These are phyloP conservation scores for Cremastinae sp. DNA, from an alignment of 2,888 invertebrate species.

Conservation along the genomic window DNA sequence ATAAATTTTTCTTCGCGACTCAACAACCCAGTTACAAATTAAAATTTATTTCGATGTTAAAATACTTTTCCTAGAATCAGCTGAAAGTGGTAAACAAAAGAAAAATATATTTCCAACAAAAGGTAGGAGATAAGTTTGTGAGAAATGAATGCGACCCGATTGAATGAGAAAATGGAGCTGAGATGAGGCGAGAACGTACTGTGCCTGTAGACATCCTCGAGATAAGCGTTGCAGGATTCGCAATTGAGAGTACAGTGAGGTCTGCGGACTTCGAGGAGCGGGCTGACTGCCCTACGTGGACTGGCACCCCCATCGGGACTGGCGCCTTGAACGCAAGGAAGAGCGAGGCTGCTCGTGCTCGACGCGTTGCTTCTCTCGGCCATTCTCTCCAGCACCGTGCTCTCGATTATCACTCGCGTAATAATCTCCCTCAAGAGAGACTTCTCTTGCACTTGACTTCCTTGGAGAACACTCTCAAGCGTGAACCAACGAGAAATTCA, in stretches of 20 bases:
- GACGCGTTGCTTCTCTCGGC: slow-evolving; percentile 75
- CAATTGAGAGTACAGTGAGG: slow-evolving; percentile 89
- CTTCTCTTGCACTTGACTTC: not conserved
- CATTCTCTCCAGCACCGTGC: slow-evolving; percentile 65
- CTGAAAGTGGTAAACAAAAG: too few species aligned
- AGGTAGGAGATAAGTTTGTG: not conserved
- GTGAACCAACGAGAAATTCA: not conserved
- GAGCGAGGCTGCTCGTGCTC: slow-evolving; percentile 75
- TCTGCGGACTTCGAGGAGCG: slow-evolving; percentile 85
- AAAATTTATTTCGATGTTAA: too few species aligned
- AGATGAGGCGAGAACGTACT: slow-evolving; percentile 76
- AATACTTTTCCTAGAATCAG: too few species aligned
- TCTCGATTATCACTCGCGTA: slow-evolving; percentile 22
- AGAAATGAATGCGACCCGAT: too few species aligned
- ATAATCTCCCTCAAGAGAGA: too few species aligned
- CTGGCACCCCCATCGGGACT: slow-evolving; percentile 78
- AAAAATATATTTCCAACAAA: not conserved
- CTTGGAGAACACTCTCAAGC: not conserved
- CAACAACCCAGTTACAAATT: too few species aligned
- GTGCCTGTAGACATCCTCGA: slow-evolving; percentile 86
- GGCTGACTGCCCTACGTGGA: slow-evolving; percentile 86
- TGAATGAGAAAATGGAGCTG: not conserved
- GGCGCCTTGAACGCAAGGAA: slow-evolving; percentile 74
- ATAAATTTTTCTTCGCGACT: too few species aligned
- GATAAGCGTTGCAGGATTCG: slow-evolving; percentile 85